These are phyloP conservation scores for Plebejus argus DNA, from an alignment of 2,888 invertebrate species.

Conservation along the genomic window DNA sequence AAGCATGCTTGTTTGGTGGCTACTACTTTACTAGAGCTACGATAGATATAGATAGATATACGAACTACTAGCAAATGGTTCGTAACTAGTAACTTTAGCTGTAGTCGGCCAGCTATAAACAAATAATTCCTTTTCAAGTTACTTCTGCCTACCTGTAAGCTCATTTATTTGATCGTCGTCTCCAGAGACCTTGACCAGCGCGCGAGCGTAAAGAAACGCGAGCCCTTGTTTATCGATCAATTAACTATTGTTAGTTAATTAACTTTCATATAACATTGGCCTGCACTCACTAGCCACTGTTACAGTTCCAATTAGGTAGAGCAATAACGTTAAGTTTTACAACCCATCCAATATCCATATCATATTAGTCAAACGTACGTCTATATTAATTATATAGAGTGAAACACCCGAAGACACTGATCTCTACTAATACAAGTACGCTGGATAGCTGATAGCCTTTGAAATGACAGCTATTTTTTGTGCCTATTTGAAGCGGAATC, in stretches of 20 bases:
- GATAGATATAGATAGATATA: no score
- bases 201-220: neutral
- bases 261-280: neutral
- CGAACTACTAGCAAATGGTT: no score
- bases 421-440: no score
- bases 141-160: no score
- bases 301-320: neutral
- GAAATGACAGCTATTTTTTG: no score
- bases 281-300: neutral
- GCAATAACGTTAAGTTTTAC: neutral
- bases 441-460: no score
- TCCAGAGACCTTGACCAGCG: neutral
- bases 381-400: no score
- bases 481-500: no score
- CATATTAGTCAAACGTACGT: no score
- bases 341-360: neutral
- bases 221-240: neutral
- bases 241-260: neutral
- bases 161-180: neutral
- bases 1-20: neutral
- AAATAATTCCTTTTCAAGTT: no score
- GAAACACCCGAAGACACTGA: no score
- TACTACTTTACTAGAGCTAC: neutral
- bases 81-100: no score
- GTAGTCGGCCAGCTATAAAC: neutral